Conservation (phyloP, 2,888 invertebrate species). For the Epirrita christyi region DNA sequence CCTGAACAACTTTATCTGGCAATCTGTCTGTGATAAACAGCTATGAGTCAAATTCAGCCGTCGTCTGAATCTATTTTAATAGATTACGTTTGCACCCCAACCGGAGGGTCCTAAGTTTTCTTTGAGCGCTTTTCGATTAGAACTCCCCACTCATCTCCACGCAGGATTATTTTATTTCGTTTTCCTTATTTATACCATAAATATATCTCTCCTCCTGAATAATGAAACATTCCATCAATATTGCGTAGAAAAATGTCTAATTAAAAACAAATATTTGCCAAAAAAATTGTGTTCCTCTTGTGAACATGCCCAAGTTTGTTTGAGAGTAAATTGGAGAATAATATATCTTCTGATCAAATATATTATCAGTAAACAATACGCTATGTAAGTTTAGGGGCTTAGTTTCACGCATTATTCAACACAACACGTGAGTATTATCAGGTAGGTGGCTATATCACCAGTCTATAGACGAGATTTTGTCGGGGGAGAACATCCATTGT, state of each 20-base stretch:
- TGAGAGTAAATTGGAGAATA: slow-evolving; percentile 13
- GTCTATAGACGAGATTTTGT: slow-evolving; percentile 61
- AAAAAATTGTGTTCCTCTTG: slow-evolving; percentile 22
- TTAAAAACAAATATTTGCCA: slow-evolving; percentile 29
- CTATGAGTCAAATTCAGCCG: slow-evolving; percentile 41
- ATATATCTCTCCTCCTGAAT: slow-evolving; percentile 13
- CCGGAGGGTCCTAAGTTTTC: slow-evolving; percentile 47
- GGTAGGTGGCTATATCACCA: slow-evolving; percentile 37
- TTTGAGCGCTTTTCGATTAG: slow-evolving; percentile 59
- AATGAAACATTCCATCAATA: slow-evolving; percentile 33
- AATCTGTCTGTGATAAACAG: slow-evolving; percentile 21
- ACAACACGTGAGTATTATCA: slow-evolving; percentile 8
- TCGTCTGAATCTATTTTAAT: slow-evolving; percentile 49
- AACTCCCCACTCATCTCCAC: slow-evolving; percentile 45
- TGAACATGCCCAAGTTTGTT: slow-evolving; percentile 12
- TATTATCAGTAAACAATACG: slow-evolving; percentile 10
- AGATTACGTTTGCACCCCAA: slow-evolving; percentile 49
- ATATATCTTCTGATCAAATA: slow-evolving; percentile 11
- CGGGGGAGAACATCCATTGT: slow-evolving; percentile 77
- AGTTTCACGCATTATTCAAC: slow-evolving; percentile 13
- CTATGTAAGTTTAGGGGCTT: not conserved
- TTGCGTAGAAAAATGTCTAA: slow-evolving; percentile 24
- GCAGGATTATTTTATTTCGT: slow-evolving; percentile 44
- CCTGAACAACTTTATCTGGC: slow-evolving; percentile 11
- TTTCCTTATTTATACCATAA: slow-evolving; percentile 47